Conservation (phyloP, 2,888 invertebrate species). For the Automeris io region DNA sequence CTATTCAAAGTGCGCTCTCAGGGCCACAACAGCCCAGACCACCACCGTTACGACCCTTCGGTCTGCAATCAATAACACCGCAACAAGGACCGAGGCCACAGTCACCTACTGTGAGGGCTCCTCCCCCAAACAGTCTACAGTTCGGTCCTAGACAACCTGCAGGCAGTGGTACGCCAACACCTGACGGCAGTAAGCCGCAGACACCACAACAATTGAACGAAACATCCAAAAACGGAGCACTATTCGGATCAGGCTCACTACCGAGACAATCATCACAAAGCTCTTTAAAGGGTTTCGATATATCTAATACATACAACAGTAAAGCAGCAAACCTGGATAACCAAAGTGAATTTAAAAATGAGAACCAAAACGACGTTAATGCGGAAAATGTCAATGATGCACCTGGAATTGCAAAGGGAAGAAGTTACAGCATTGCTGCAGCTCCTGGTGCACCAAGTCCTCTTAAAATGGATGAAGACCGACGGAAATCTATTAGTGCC, state of each 20-base stretch:
- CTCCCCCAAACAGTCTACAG: constrained; percentile 65
- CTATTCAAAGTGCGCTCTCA: constrained; percentile 37
- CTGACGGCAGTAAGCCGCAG: constrained; percentile 47
- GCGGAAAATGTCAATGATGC: constrained; percentile 56
- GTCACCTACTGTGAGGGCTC: constrained; percentile 54
- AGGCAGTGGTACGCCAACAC: constrained; percentile 44
- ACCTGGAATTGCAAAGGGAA: constrained; percentile 63
- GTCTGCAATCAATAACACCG: constrained; percentile 53
- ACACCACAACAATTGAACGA: constrained; percentile 44
- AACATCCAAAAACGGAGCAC: constrained; percentile 37
- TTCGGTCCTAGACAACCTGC: constrained; percentile 69
- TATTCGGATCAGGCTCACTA: constrained; percentile 32
- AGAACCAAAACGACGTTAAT: constrained; percentile 45
- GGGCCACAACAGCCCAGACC: constrained; percentile 46
- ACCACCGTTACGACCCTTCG: constrained; percentile 48
- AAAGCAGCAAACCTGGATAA: constrained; percentile 70
- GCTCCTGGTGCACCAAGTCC: constrained; percentile 66
- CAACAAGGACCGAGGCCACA: constrained; percentile 54
- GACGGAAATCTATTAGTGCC: constrained; percentile 68
- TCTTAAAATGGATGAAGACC: constrained; percentile 65
- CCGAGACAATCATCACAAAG: constrained; percentile 65
- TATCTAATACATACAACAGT: constrained; percentile 40
- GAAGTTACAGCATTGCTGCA: constrained; percentile 74
- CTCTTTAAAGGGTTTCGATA: constrained; percentile 52
- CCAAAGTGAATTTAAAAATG: constrained; percentile 43